These are phyloP conservation scores for Caenorhabditis remanei DNA, from an alignment of 1,140 invertebrate species.

Conservation along the genomic window DNA sequence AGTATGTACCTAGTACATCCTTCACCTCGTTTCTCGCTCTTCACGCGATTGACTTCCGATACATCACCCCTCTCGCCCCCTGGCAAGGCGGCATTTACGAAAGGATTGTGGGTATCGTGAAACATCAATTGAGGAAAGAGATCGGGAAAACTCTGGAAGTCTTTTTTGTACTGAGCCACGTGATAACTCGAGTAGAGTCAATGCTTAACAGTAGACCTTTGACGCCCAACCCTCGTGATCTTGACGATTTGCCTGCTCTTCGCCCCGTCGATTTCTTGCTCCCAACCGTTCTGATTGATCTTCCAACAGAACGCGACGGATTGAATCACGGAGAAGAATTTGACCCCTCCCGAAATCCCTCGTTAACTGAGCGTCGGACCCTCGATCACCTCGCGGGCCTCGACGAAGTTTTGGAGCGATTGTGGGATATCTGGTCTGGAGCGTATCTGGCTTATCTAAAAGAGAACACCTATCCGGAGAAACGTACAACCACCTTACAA, in stretches of 20 bases:
- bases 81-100: constrained; percentile 15
- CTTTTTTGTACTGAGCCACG: not conserved
- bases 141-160: not conserved
- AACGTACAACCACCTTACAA: not conserved
- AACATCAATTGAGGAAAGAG: not conserved
- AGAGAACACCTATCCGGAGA: not conserved
- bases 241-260: not conserved
- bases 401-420: not conserved
- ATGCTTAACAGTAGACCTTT: not conserved
- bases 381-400: not conserved
- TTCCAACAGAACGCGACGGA: not conserved
- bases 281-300: not conserved
- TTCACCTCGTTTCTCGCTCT: not conserved
- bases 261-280: not conserved
- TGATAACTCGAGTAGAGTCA: not conserved
- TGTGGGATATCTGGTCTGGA: not conserved
- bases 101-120: not conserved
- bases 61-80: not conserved
- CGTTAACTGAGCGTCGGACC: not conserved
- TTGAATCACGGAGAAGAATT: too few species aligned
- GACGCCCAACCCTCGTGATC: not conserved
- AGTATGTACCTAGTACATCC: not conserved
- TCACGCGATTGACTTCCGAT: not conserved
- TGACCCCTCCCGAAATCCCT: not conserved
- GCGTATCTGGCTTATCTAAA: not conserved